These are phyloP conservation scores for Carposina sasakii DNA, from an alignment of 1,140 invertebrate genomes.

Conservation along the genomic window DNA sequence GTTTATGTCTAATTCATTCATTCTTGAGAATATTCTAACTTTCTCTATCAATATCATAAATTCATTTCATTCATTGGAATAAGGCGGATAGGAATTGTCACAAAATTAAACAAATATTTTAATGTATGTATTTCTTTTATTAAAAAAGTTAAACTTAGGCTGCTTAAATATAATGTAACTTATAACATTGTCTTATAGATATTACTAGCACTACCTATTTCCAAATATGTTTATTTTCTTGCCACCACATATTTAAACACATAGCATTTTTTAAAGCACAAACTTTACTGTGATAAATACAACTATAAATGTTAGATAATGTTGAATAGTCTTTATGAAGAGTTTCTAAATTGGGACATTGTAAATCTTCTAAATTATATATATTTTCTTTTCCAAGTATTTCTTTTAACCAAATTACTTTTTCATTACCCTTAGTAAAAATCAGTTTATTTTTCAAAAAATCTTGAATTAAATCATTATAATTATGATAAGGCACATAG, in stretches of 20 bases:
- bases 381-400: constrained; percentile 1
- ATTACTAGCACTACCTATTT: too few species aligned
- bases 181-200: too few species aligned
- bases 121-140: too few species aligned
- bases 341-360: constrained; percentile 1
- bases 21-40: too few species aligned
- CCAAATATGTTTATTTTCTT: neutral
- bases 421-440: constrained; percentile 7
- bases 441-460: constrained; percentile 5
- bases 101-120: too few species aligned
- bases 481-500: neutral
- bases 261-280: constrained; percentile 7
- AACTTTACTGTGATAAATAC: constrained; percentile 1
- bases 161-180: too few species aligned
- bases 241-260: constrained; percentile 2
- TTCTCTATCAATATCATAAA: too few species aligned
- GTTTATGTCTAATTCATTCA: too few species aligned
- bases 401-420: constrained; percentile 3
- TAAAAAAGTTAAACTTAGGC: too few species aligned
- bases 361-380: constrained; percentile 4
- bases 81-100: too few species aligned
- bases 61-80: too few species aligned
- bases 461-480: neutral
- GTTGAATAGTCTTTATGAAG: constrained; percentile 3
- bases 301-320: neutral